Percentiles rank a stretch among this genome's conserved stretches.
These are phyloP conservation scores for Plusia festucae DNA, from an alignment of 2,888 invertebrate genomes.

Conservation along the genomic window DNA sequence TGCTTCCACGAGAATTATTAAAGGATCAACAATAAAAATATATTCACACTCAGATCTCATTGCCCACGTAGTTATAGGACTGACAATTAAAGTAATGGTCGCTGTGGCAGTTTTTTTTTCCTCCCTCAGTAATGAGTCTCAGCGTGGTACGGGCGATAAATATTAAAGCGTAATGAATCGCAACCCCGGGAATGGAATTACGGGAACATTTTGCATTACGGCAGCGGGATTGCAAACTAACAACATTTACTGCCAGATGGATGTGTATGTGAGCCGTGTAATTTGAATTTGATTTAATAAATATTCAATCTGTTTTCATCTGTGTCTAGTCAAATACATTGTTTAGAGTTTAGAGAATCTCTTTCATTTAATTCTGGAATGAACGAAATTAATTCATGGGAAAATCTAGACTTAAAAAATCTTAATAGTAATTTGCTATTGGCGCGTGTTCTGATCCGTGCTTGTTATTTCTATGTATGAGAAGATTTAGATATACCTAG, in stretches of 20 bases:
- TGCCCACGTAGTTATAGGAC: background rate
- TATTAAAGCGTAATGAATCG: conserved; percentile 65
- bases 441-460: too few species aligned
- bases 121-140: conserved; percentile 35
- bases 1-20: background rate
- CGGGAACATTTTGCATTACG: conserved; percentile 55
- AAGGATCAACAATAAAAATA: background rate
- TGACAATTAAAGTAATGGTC: conserved; percentile 19
- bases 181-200: conserved; percentile 44
- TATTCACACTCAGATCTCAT: background rate
- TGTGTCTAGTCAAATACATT: conserved; percentile 52
- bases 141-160: conserved; percentile 49
- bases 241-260: conserved; percentile 64
- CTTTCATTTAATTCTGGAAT: too few species aligned
- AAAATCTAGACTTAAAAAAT: too few species aligned
- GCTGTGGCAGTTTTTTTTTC: conserved; percentile 38
- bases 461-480: too few species aligned
- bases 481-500: too few species aligned
- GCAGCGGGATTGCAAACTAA: conserved; percentile 65
- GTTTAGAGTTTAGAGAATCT: too few species aligned
- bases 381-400: too few species aligned
- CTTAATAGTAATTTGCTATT: too few species aligned
- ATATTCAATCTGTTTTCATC: conserved; percentile 41
- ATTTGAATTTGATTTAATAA: conserved; percentile 57
- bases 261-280: conserved; percentile 56